Percentiles rank a stretch among this genome's conserved stretches.
phyloP scores from a whole-genome alignment of 1,140 invertebrate species.

The Pararge aegeria region DNA sequence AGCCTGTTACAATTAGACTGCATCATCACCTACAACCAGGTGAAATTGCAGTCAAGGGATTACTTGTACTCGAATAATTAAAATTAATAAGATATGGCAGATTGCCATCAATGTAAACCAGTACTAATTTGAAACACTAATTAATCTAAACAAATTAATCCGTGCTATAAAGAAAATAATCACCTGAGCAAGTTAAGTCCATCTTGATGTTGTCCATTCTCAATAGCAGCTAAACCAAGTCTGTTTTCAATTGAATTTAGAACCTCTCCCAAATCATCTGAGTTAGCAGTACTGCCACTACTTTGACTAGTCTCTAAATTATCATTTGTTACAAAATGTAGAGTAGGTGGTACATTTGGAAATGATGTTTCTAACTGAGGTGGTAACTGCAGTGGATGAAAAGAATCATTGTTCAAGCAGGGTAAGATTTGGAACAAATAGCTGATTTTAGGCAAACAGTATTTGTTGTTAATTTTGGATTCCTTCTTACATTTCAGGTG shows the following conservation, averaged over 20 bases:
- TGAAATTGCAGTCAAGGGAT: too few species aligned
- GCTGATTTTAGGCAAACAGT: conserved; percentile 25
- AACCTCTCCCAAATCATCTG: conserved; percentile 60
- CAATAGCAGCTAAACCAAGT: conserved; percentile 70
- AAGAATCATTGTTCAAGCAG: conserved; percentile 2
- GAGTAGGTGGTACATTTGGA: conserved; percentile 35
- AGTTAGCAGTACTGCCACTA: conserved; percentile 32
- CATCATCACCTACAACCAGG: too few species aligned
- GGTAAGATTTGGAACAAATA: conserved; percentile 24
- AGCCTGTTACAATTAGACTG: too few species aligned
- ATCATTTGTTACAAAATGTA: conserved; percentile 66
- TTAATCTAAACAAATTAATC: too few species aligned
- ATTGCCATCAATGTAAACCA: too few species aligned
- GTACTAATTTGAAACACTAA: too few species aligned
- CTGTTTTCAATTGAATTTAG: conserved; percentile 76
- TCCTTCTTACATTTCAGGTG: conserved; percentile 60
- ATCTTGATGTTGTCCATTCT: conserved; percentile 71
- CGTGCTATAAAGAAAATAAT: neutral
- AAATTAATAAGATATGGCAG: too few species aligned
- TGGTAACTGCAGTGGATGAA: conserved; percentile 12
- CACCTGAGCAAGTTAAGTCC: conserved; percentile 72
- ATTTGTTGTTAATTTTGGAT: conserved; percentile 28
- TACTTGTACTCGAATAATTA: too few species aligned
- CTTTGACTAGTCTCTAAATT: conserved; percentile 30
- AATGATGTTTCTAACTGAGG: conserved; percentile 12